Percentiles rank a stretch among this genome's conserved stretches.
phyloP scores from a whole-genome alignment of 2,113 vertebrate genomes.

The Nothoprocta perdicaria region DNA sequence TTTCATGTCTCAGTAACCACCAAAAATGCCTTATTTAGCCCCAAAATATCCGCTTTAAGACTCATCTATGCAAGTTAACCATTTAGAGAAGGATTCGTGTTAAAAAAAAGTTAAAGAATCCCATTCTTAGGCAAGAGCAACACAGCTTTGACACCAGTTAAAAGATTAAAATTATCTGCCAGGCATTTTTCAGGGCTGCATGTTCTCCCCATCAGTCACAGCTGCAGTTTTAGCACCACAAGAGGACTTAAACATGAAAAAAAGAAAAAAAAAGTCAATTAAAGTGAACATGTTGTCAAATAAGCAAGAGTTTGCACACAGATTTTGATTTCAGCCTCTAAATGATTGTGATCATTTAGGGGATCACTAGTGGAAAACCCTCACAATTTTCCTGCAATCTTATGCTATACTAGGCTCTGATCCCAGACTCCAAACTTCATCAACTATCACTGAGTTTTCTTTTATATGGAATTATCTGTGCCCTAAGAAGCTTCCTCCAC shows the following conservation, averaged over 20 bases:
- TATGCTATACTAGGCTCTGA: rapidly evolving
- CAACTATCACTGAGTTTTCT: background rate
- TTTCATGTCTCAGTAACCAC: conserved; percentile 69
- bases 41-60: conserved; percentile 24
- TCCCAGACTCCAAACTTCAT: background rate
- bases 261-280: background rate
- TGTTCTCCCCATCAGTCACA: conserved; percentile 45
- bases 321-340: background rate
- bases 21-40: conserved; percentile 56
- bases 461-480: background rate
- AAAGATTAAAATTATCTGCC: conserved; percentile 47
- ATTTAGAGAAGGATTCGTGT: conserved; percentile 45
- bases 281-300: background rate
- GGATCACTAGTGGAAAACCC: background rate
- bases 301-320: background rate
- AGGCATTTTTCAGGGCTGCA: conserved; percentile 38
- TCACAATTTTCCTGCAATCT: background rate
- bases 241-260: background rate
- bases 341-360: background rate
- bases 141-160: conserved; percentile 54
- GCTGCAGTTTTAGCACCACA: conserved; percentile 4
- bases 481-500: background rate
- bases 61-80: conserved; percentile 55
- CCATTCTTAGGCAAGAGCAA: conserved; percentile 64
- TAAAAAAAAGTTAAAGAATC: conserved; percentile 51